Evolutionary conservation across 2,888 invertebrate genomes (phyloP), one percentile per base, ranked within the genome.

Genomic region (Aromia moschata): DNA sequence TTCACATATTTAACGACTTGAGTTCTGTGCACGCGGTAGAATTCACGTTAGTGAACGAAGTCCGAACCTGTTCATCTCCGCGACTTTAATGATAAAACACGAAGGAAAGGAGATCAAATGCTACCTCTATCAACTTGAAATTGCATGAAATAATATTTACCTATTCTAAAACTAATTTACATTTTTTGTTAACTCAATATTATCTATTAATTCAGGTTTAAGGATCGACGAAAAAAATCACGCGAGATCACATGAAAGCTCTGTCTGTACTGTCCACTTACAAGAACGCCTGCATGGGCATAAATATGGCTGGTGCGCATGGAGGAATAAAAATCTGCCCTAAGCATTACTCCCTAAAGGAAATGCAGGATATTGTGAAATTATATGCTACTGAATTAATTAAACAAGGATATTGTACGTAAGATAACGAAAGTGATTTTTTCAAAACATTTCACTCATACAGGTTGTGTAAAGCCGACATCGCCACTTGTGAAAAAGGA

Each of bases 311-410:
- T 14, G 80, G 80, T 2, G 74, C 76, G 0, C 73, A 75, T 62
- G 79, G 78, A 5, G 78, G 77, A 3, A 68, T 80, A 3, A 75
- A 76, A 69, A 72, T 79, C 5, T 55, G 73, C 44, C 74, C 75
- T 1, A 58, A 54, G 17, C 37, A 69, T 12, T 77, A 77, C 61
- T 66, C 72, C 0, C 44, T 68, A 14, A 49, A 64, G 1, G 80
- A 80, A 64, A 47, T 79, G 36, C 64, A 72, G 46, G 59, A 60
- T n/a, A 72, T 78, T 33, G 54, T 79, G 1, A 59, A 68, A 38
- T 54, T 65, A 12, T 79, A 77, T 52, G 64, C 70, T 1, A 57
- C 25, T 2, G 72, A 74, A 54, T 49, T 79, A 17, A 67, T 65
- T 16, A 67, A 72, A 52, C 70, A 68, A 53, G 72, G 70, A 36